Base-by-base conservation (phyloP, 2,888 invertebrate species). In the Microplitis deprimator region DNA sequence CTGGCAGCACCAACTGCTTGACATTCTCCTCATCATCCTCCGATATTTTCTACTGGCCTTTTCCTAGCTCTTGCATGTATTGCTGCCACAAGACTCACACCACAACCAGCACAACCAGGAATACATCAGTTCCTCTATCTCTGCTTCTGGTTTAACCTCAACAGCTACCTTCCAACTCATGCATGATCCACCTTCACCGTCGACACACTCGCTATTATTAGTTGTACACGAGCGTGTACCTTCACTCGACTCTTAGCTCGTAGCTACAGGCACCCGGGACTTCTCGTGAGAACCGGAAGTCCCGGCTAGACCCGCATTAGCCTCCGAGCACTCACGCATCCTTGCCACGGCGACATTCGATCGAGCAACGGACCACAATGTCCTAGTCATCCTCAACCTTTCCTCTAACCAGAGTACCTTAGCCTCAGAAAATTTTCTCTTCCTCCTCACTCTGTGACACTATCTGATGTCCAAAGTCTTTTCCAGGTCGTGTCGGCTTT, bases 281-380 rank as follows among this genome's bases (percentile, higher is more conserved):
- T 77, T 17, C 73, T 76, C 81, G 81, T 82, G 82, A 81, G 82
- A 81, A 81, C 82, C 81, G 81, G 81, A 82, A 82, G 80, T 79
- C 65, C 72, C 70, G 65, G 65, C 60, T 68, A 77, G 69, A 75
- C 61, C 68, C 75, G 73, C 77, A 80, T 79, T 77, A 78, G 73
- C 65, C 79, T 77, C 65, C 38, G 59, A 73, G 71, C 80, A 77
- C 79, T 81, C 78, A 81, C 79, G 78, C 79, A 78, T 77, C 65
- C 78, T 75, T 69, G 29, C 29, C 67, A 29, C 59, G 16, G 41
- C 17, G 72, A 71, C 71, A 76, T 6, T 64, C 65, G 76, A 72
- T 76, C 76, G 38, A 72, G 41, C 76, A 76, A 67, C 76, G 72
- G 61, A 76, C 41, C 76, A 61, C 68, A 60, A 61, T 29, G 38